A percentile compares a stretch with the other conserved stretches of the same genome.
These are phyloP conservation scores for Drosophila bocki DNA, from an alignment of 1,140 invertebrate genomes.

Conservation along the genomic window DNA sequence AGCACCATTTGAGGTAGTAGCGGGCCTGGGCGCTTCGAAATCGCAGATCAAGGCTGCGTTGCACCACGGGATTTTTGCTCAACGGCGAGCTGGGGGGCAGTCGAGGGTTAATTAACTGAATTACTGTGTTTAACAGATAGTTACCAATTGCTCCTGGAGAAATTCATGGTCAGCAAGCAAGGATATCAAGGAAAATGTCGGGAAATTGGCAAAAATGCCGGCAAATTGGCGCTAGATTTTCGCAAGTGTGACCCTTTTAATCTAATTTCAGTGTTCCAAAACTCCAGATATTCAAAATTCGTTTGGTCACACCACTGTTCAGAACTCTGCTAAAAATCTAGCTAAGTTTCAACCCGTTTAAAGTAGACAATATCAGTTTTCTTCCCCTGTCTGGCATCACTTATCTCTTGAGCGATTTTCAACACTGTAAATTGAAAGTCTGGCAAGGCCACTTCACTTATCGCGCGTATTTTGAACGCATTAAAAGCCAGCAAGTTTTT, in stretches of 20 bases:
- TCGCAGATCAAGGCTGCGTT: constrained; percentile 62
- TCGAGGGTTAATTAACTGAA: background rate
- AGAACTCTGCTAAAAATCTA: too few species aligned
- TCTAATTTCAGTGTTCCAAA: too few species aligned
- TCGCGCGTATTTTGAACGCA: background rate
- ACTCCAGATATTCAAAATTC: too few species aligned
- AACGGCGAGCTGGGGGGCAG: constrained; percentile 32
- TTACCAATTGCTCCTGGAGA: constrained; percentile 37
- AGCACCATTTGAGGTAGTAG: constrained; percentile 73
- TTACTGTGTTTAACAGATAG: rapidly evolving
- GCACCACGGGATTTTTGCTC: constrained; percentile 46
- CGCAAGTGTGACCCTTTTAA: too few species aligned
- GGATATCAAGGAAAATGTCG: background rate
- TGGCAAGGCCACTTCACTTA: background rate
- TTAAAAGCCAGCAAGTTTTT: background rate
- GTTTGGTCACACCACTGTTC: too few species aligned
- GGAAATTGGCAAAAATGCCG: constrained; percentile 28
- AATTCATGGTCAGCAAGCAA: constrained; percentile 23
- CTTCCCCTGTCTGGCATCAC: too few species aligned
- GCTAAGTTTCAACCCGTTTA: too few species aligned
- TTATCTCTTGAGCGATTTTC: background rate
- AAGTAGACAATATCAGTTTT: too few species aligned
- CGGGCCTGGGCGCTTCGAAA: constrained; percentile 49
- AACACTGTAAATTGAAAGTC: background rate
- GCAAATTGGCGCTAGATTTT: constrained; percentile 15